These are phyloP conservation scores for Iguana delicatissima DNA, from an alignment of 2,797 vertebrate genomes.

Conservation along the genomic window DNA sequence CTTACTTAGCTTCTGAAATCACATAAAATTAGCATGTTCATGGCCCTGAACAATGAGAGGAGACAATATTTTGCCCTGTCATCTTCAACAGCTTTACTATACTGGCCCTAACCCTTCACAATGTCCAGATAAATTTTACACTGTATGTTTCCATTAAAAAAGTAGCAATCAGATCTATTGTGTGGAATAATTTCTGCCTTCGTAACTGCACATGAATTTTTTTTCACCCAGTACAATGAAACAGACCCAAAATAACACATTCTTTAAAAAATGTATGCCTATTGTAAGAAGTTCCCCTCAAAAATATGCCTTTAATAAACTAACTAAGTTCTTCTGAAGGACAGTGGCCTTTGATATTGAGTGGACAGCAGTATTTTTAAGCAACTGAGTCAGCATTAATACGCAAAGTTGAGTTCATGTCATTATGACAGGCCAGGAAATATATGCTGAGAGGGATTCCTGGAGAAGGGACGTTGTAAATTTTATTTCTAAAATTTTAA, in stretches of 20 bases:
- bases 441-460: neutral
- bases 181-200: neutral
- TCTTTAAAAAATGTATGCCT: too few relatives aligned
- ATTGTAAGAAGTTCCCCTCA: neutral
- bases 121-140: neutral
- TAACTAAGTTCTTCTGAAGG: neutral
- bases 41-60: too few relatives aligned
- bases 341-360: neutral
- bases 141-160: neutral
- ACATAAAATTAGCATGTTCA: too few relatives aligned
- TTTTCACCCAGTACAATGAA: neutral
- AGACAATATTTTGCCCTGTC: neutral
- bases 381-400: neutral
- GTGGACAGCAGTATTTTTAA: neutral
- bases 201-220: neutral
- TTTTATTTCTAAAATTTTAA: neutral
- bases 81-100: neutral
- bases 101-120: neutral
- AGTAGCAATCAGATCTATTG: neutral
- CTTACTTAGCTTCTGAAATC: too few relatives aligned
- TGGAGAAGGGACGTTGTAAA: neutral
- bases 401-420: neutral
- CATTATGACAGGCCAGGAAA: neutral
- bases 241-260: neutral
- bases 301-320: neutral